Conservation (phyloP, 2,888 invertebrate species). For the Zeuzera pyrina region DNA sequence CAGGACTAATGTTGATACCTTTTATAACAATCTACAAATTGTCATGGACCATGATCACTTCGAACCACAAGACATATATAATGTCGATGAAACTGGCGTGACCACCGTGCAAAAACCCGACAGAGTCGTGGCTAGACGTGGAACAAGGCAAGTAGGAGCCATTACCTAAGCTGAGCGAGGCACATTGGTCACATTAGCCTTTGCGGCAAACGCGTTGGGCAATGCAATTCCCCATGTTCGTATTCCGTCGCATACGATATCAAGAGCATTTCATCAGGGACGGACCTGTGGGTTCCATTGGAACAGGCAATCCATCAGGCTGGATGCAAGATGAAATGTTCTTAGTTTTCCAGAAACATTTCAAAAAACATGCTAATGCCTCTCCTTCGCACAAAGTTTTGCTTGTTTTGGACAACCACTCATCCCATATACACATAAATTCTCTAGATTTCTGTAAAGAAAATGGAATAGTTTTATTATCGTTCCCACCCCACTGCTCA, state of each 20-base stretch:
- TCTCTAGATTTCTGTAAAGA: slow-evolving; percentile 17
- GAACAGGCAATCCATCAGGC: slow-evolving; percentile 15
- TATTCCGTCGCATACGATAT: slow-evolving; percentile 21
- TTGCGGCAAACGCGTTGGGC: slow-evolving; percentile 20
- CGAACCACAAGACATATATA: slow-evolving; percentile 17
- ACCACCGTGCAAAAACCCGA: slow-evolving; percentile 8
- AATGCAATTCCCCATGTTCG: slow-evolving; percentile 24
- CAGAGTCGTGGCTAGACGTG: slow-evolving; percentile 5
- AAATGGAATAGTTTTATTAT: slow-evolving; percentile 19
- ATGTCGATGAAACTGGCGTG: slow-evolving; percentile 6
- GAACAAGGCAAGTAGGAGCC: slow-evolving; percentile 4
- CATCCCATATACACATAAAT: slow-evolving; percentile 20
- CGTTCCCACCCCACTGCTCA: slow-evolving; percentile 24
- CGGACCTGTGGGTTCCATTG: slow-evolving; percentile 18
- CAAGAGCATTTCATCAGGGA: slow-evolving; percentile 20
- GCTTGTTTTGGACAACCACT: slow-evolving; percentile 23
- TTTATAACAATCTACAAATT: slow-evolving; percentile 17
- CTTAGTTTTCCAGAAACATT: slow-evolving; percentile 21
- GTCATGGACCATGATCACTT: slow-evolving; percentile 17
- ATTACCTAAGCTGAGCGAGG: slow-evolving; percentile 7
- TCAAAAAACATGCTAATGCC: slow-evolving; percentile 15
- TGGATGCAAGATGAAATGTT: slow-evolving; percentile 21
- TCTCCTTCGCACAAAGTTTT: slow-evolving; percentile 15
- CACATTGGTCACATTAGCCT: slow-evolving; percentile 3
- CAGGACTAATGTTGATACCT: slow-evolving; percentile 15